Percentiles rank a stretch among this genome's conserved stretches.
phyloP scores from a whole-genome alignment of 1,140 invertebrate species.

The Drosophila mayri region DNA sequence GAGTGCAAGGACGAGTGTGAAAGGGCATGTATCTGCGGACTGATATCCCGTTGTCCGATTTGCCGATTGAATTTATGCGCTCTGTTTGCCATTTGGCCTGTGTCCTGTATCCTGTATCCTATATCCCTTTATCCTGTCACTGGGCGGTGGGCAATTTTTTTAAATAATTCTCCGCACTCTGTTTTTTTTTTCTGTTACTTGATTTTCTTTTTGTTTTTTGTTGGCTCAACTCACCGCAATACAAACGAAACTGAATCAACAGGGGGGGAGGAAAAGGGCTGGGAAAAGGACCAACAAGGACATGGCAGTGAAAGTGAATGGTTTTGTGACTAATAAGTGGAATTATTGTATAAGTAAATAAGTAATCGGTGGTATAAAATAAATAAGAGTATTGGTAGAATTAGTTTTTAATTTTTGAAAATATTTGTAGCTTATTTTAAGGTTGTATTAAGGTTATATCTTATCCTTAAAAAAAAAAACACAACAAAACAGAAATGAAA shows the following conservation, averaged over 20 bases:
- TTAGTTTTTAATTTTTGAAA: not conserved
- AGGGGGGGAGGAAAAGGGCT: constrained; percentile 29
- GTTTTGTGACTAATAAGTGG: constrained; percentile 13
- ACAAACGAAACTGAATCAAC: constrained; percentile 57
- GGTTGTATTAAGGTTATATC: no score
- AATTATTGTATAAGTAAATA: not conserved
- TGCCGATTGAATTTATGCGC: constrained; percentile 63
- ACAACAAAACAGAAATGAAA: no score
- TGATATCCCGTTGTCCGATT: constrained; percentile 78
- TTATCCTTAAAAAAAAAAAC: no score
- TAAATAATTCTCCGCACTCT: constrained; percentile 41
- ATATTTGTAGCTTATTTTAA: not conserved
- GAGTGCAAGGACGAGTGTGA: constrained; percentile 65
- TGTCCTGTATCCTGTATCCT: constrained; percentile 19
- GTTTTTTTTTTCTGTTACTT: constrained; percentile 20
- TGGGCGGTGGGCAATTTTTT: constrained; percentile 69
- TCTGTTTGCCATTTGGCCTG: constrained; percentile 57
- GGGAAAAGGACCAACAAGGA: not conserved
- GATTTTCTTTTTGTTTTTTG: not conserved
- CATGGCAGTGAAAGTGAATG: constrained; percentile 7
- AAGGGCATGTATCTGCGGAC: constrained; percentile 81
- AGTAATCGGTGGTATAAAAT: not conserved
- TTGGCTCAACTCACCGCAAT: constrained; percentile 46
- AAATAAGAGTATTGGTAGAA: not conserved
- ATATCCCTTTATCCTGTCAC: constrained; percentile 45